Conservation (phyloP, 2,888 invertebrate species). For the Acanthosepion lycidas region DNA sequence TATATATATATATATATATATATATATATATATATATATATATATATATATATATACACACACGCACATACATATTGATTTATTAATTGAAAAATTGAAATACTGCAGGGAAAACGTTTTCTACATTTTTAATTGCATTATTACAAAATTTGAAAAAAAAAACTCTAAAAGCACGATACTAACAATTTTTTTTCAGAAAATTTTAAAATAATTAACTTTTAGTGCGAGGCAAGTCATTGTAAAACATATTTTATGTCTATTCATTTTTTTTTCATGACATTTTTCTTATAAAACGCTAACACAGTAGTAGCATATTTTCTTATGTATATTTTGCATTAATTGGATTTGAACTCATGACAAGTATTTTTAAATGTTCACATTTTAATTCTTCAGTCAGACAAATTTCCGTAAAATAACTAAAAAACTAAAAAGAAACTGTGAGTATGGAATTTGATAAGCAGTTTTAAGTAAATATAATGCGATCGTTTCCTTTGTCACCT, state of each 20-base stretch:
- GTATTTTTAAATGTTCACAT: too few species aligned
- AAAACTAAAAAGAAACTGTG: too few species aligned
- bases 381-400: too few species aligned
- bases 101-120: not conserved
- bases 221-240: not conserved
- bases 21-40: not conserved
- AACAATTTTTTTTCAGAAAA: not conserved
- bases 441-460: too few species aligned
- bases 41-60: not conserved
- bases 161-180: not conserved
- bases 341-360: not conserved
- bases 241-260: not conserved
- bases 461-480: too few species aligned
- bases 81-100: not conserved
- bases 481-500: too few species aligned
- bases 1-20: not conserved
- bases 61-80: not conserved
- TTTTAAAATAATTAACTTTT: not conserved
- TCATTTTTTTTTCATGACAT: not conserved
- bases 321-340: not conserved
- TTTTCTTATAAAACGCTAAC: not conserved
- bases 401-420: too few species aligned
- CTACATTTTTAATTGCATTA: constrained; percentile 6
- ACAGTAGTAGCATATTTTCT: not conserved
- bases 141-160: not conserved